Evolutionary conservation across 2,888 invertebrate species (phyloP), one percentile per base, ranked within the genome.

Genomic region (Sisyra terminalis): DNA sequence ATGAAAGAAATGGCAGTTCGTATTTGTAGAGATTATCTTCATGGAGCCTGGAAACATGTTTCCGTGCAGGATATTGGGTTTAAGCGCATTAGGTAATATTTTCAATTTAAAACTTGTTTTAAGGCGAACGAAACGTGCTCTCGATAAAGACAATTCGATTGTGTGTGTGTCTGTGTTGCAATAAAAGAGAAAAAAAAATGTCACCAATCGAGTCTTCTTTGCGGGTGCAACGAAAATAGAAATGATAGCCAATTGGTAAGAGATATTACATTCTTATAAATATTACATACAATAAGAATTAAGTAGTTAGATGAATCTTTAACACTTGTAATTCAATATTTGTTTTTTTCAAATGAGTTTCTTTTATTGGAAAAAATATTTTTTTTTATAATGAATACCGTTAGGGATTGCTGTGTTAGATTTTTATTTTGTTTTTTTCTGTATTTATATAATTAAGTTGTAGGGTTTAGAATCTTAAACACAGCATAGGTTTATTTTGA

Each of bases 21-120:
- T 53, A 84, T 92, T 50, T 92, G 92, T 63, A 73, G 83, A 51
- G 88, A 90, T 63, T 92, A 88, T 59, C 71, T 93, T 39, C 79
- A 84, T 50, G 93, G 92, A 2, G 78, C 82, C 3, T 93, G 93
- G 93, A 88, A 86, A 62, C 77, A 74, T 18, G 82, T 90, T 17
- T 75, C 78, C 7, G 68, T 82, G 1, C 69, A 78, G 8, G 82
- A 84, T 46, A 75, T 93, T 53, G 71, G 79, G 24, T 78, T 90
- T 46, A 83, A 78, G 53, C 73, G 85, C 51, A 83, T 92, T 59
- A 89, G 86, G 90, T 90, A 53, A 63, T 70, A 50, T 15, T 29
- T 13, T 13, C 13, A 32, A 13, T 14, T 15, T 15, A 35, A 8
- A 35, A n/a, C 9, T 38, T 38, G n/a, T 38, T 38, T 18, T 38